Evolutionary conservation across 2,113 vertebrate genomes (phyloP).

Genomic region (Bubo blakistoni): DNA sequence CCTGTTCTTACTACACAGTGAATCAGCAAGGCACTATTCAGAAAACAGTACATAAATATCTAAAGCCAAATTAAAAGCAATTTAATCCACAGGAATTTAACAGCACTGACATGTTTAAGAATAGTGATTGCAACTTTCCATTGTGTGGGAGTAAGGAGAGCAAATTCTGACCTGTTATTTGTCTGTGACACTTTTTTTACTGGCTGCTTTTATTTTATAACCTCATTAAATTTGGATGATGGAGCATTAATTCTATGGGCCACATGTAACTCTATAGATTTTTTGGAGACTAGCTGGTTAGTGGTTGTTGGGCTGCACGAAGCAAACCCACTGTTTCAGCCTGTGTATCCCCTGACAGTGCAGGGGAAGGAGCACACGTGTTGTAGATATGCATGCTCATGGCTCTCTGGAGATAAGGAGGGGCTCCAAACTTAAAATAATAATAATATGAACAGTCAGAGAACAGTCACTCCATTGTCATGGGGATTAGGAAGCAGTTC

Average conservation of each 20-base stretch:
- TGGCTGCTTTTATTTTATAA: conserved; percentile 55
- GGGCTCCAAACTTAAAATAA: neutral
- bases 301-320: neutral
- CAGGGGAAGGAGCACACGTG: neutral
- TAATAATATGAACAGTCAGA: neutral
- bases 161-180: conserved; percentile 36
- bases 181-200: conserved; percentile 49
- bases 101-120: conserved; percentile 22
- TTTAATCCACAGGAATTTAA: conserved; percentile 52
- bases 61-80: conserved; percentile 44
- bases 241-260: conserved; percentile 41
- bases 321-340: neutral
- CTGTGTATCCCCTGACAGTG: neutral
- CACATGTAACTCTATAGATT: neutral
- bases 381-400: neutral
- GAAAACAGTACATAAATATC: conserved; percentile 46
- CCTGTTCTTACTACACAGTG: neutral
- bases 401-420: neutral
- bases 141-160: neutral
- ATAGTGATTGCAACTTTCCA: conserved; percentile 27
- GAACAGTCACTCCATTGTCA: neutral
- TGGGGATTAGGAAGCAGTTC: neutral
- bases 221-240: conserved; percentile 51
- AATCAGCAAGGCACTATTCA: conserved; percentile 3
- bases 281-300: neutral